Evolutionary conservation across 2,888 invertebrate genomes (phyloP), one percentile per base, ranked within the genome.

Genomic region (Sarcophaga rosellei): DNA sequence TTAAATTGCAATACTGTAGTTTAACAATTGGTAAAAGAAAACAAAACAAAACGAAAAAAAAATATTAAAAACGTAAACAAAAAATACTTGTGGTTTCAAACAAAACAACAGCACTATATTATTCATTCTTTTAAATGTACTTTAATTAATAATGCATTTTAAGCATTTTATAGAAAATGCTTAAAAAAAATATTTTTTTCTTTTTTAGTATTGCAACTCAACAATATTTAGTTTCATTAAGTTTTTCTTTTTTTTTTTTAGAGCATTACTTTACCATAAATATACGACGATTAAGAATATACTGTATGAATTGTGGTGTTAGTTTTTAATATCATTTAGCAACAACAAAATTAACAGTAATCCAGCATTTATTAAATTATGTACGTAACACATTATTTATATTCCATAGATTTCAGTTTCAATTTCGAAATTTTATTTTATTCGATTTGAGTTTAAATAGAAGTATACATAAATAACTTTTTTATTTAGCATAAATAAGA

Each of bases 1-100:
- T 77, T 59, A 59, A 44, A 81, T 78, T 79, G 68, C 65, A 79
- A 76, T 73, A 57, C 20, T 78, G 17, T 82, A 57, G 73, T 59
- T 76, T 72, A 72, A 15, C 77, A 35, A 70, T 77, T 77, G 45
- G 61, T 44, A 73, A 77, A 69, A 84, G 20, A 69, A 77, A 75
- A 57, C n/a, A 21, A 61, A 59, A 72, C 10, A 12, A 25, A 15
- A n/a, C n/a, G n/a, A n/a, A n/a, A 21, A 59, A 47, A 80, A 70
- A 53, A 35, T 35, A 35, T 35, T 35, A 35, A 35, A 35, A 35
- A 35, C 35, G 35, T 35, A 35, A 35, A 23, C 66, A 72, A 57
- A 69, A 70, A 53, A 20, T 57, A 44, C 6, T 65, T 73, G 47
- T 80, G 73, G 80, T 81, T 81, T 81, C 74, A 74, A 68, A 73